A percentile compares a stretch with the other conserved stretches of the same genome.
These are phyloP conservation scores for Epinephelus moara DNA, from an alignment of 2,113 vertebrate genomes.

Conservation along the genomic window DNA sequence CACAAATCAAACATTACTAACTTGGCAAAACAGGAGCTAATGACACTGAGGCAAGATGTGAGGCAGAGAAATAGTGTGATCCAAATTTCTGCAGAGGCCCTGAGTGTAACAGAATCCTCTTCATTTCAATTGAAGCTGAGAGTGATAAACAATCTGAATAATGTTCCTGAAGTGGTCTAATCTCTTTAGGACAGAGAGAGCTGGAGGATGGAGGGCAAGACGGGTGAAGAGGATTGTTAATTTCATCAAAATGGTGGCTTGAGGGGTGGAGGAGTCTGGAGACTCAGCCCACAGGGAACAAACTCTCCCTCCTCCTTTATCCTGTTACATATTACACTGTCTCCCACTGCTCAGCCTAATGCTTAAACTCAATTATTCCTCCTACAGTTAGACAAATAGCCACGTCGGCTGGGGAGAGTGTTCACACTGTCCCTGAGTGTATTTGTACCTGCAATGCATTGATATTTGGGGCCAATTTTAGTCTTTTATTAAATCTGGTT, in stretches of 20 bases:
- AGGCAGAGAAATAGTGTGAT: conserved; percentile 45
- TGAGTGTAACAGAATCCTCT: conserved; percentile 75
- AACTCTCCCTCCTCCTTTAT: conserved; percentile 68
- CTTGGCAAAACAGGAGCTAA: conserved; percentile 2
- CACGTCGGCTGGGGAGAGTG: conserved; percentile 13
- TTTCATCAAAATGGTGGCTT: conserved; percentile 79
- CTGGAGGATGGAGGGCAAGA: conserved; percentile 63
- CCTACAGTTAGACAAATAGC: conserved; percentile 64
- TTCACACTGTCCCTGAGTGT: conserved; percentile 44
- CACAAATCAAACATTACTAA: conserved; percentile 22
- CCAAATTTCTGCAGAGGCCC: conserved; percentile 60
- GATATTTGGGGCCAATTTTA: conserved; percentile 50
- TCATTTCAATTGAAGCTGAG: conserved; percentile 79
- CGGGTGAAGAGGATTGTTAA: conserved; percentile 75
- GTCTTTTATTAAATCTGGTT: conserved; percentile 55
- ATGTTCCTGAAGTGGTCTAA: conserved; percentile 81
- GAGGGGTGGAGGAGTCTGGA: conserved; percentile 74
- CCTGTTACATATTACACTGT: conserved; percentile 76
- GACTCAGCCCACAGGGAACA: conserved; percentile 63
- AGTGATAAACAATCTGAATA: conserved; percentile 82
- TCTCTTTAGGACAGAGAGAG: conserved; percentile 73
- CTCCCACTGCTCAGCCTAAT: conserved; percentile 76
- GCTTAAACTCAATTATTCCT: conserved; percentile 80
- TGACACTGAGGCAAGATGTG: conserved; percentile 8
- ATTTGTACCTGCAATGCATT: conserved; percentile 19